Base-by-base conservation (phyloP, 2,888 invertebrate species). In the Hemistola chrysoprasaria region DNA sequence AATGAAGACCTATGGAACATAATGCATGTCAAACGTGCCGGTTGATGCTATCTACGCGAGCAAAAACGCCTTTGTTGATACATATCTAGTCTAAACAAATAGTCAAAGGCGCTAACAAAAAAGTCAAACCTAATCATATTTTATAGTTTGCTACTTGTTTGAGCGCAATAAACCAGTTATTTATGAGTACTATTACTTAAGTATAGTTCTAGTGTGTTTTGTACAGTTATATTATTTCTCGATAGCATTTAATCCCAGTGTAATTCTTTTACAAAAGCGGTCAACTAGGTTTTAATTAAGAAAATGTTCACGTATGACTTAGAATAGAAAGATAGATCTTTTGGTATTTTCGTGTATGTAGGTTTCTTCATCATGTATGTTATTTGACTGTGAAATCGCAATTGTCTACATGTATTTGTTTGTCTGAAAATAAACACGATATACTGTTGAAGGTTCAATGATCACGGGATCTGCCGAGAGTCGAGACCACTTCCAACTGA, bases 61-160 rank as follows among this genome's bases (percentile, higher is more conserved):
- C 62, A 72, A 71, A 70, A 72, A 66, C 45, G 46, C 48, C 21
- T 26, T 39, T 33, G 50, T 50, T 56, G 73, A 72, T 74, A 61
- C 56, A 55, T 65, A 74, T 75, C 72, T 61, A 65, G 70, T 73
- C 65, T 64, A 74, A 76, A 75, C 70, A 74, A 75, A 76, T 73
- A 76, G 63, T 47, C 49, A 53, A 42, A 53, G 50, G 34, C 47
- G 52, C 45, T 54, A 30, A 48, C 53, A 68, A 70, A 71, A 69
- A 71, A 60, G 40, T 52, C 53, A 50, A 54, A 56, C 54, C 59
- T 52, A 52, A 58, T 58, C 55, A 59, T 52, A 52, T n/a, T n/a
- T n/a, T n/a, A n/a, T 48, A 52, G 49, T 58, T 46, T 28, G 59
- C 65, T 66, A 63, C 42, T 25, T 22, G 24, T 24, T 6, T 21